Evolutionary conservation across 2,113 vertebrate species (phyloP), one percentile per base, ranked within the genome.

Genomic region (Oncorhynchus clarkii): DNA sequence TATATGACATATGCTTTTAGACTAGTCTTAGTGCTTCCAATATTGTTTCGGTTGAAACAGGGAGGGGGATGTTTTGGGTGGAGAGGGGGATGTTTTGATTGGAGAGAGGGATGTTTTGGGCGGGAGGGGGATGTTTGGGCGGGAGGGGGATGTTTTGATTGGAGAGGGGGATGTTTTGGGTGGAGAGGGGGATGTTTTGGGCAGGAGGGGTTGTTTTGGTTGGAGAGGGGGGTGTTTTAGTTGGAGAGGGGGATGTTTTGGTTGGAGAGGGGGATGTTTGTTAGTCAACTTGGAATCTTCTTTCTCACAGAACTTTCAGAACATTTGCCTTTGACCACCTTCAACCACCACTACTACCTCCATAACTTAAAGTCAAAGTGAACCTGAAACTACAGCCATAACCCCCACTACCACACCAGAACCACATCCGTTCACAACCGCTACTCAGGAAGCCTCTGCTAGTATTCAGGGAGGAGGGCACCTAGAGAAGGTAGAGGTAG

Each of bases 401-500:
- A 34, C 31, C 29, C 2, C 59, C 54, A 20, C 22, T 29, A 22
- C 11, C 57, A 24, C 26, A 39, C 67, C 72, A 67, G 65, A 74
- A 57, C 62, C 73, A 60, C 68, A 78, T 8, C 1, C 4, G 39
- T 18, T 71, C 0, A 39, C 8, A 1, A 54, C 67, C 71, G 26
- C 67, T 72, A 71, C 78, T 75, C 77, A 74, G 16, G 54, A 54
- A 54, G 85, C 77, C 60, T 31, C 24, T 34, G 13, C 48, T 80
- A 71, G 16, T 70, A 26, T 73, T 67, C 20, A 24, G 39, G 70
- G 82, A 88, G 86, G 78, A 85, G 80, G 0, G 57, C 67, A 72
- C 27, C 67, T 74, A 14, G 13, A 54, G 78, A 84, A 79, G 60
- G 80, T 82, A 81, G 71, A 26, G 51, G 51, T 3, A 18, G 39